Evolutionary conservation across 2,113 vertebrate species (phyloP).

Genomic region (Campylomormyrus numenius): DNA sequence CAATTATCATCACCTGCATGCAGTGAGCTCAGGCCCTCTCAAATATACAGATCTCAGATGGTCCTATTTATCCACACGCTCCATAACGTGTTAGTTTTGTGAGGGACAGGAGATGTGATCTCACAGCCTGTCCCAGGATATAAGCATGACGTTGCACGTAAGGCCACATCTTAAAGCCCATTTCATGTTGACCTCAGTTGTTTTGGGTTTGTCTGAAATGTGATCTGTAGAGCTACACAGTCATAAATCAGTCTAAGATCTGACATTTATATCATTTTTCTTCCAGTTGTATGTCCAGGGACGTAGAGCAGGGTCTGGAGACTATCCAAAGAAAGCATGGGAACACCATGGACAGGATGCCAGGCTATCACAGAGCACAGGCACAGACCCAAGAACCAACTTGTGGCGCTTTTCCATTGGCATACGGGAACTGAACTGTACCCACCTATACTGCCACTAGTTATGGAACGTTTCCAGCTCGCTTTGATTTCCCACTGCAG

Average conservation of each 20-base stretch:
- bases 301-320: not conserved
- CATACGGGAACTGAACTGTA: not conserved
- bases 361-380: too few relatives aligned
- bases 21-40: not conserved
- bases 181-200: not conserved
- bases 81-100: not conserved
- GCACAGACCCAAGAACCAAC: too few relatives aligned
- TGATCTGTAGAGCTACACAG: not conserved
- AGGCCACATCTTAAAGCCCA: not conserved
- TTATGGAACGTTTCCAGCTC: not conserved
- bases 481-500: not conserved
- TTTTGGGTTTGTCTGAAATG: not conserved
- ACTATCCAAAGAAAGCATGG: too few relatives aligned
- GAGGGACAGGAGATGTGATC: not conserved
- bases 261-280: not conserved
- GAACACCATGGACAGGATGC: too few relatives aligned
- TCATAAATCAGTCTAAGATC: not conserved
- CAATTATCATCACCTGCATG: not conserved
- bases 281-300: not conserved
- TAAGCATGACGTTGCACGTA: not conserved
- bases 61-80: not conserved
- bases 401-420: too few relatives aligned
- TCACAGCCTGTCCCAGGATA: not conserved
- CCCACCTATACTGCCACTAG: too few relatives aligned
- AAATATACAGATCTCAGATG: not conserved